Base-by-base conservation (phyloP, 2,888 invertebrate genomes). In the Chymomyza fuscimana region DNA sequence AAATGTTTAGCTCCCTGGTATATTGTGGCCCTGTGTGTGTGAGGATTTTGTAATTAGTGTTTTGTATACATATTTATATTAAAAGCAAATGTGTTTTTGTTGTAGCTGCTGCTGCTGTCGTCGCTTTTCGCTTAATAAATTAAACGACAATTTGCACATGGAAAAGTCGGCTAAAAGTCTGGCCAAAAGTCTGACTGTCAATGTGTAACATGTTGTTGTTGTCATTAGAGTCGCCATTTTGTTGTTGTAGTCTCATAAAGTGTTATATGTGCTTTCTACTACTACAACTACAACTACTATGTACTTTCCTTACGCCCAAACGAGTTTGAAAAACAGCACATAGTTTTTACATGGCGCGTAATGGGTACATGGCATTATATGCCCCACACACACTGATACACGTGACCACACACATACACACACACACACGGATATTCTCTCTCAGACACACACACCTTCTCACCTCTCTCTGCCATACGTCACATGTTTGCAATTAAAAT, bases 121-220 rank as follows among this genome's bases (percentile, higher is more conserved):
- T 72, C 80, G 71, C 69, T 78, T 69, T 85, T 68, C 76, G 84
- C 77, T 86, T 85, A 85, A 85, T 85, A 85, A 87, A 86, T 85
- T 82, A 85, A 85, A 79, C 87, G 87, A 86, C 86, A 85, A 86
- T 87, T 85, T 82, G 77, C 80, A 82, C 85, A 80, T 78, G 78
- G 74, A 74, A 70, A 80, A 78, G 68, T 80, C 65, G 69, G 40
- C 40, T 46, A 46, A 46, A 46, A 46, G 40, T 46, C 40, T 46
- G 40, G 4, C 40, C 12, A 46, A 46, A 67, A 73, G 19, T 65
- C 25, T 66, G 69, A 19, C 61, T 69, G 70, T 70, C 75, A 78
- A 25, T 58, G 22, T 58, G 58, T 22, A 6, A 5, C 58, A 58
- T 29, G 29, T 58, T 58, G 29, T 29, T 29, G 58, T 58, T 58